phyloP scores from a whole-genome alignment of 2,113 vertebrate species.

The Psephotus haematonotus region DNA sequence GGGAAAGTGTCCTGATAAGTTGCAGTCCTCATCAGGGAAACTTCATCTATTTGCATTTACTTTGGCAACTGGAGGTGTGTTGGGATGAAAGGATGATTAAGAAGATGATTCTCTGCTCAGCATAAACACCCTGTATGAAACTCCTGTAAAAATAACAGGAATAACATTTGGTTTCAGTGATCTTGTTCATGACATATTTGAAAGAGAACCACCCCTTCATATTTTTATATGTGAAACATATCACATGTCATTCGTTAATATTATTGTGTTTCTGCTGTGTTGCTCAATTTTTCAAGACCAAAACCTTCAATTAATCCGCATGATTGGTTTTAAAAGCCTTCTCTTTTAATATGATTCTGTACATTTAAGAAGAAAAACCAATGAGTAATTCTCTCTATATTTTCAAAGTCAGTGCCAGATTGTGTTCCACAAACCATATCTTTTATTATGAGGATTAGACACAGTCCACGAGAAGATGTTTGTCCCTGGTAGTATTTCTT shows the following conservation, averaged over 20 bases:
- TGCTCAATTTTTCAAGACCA: neutral
- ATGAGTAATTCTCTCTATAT: neutral
- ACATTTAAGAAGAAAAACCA: neutral
- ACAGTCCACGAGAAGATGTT: neutral
- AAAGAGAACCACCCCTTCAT: slow-evolving; percentile 17
- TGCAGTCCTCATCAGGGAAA: slow-evolving; percentile 44
- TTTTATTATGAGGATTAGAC: neutral
- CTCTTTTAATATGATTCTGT: neutral
- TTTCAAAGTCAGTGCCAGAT: neutral
- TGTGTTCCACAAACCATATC: neutral
- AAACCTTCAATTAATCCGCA: neutral
- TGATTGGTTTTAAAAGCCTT: neutral
- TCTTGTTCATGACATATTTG: slow-evolving; percentile 60
- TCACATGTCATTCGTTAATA: neutral
- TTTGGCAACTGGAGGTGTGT: slow-evolving; percentile 62
- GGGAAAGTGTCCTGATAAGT: slow-evolving; percentile 48
- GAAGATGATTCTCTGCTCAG: slow-evolving; percentile 45
- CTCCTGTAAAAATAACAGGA: neutral
- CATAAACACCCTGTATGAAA: neutral
- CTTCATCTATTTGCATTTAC: slow-evolving; percentile 67
- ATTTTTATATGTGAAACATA: neutral
- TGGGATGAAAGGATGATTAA: slow-evolving; percentile 50
- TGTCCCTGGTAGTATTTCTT: neutral
- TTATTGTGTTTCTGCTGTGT: neutral
- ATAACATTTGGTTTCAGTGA: slow-evolving; percentile 42